Evolutionary conservation across 2,888 invertebrate species (phyloP).

Genomic region (Dendrolimus pini): DNA sequence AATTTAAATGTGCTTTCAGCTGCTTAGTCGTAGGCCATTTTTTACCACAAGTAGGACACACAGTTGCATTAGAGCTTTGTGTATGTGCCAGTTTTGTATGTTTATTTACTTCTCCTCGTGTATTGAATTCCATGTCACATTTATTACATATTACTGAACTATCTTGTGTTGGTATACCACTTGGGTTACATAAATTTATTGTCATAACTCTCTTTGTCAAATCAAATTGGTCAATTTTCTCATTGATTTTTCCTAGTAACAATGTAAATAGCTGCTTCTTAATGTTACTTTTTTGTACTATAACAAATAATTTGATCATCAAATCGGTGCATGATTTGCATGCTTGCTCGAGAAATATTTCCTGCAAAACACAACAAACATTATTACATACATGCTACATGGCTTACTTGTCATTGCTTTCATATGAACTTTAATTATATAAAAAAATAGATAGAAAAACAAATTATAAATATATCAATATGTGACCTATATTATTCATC

Average conservation of each 20-base stretch:
- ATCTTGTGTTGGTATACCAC: slow-evolving; percentile 10
- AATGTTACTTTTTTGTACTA: slow-evolving; percentile 22
- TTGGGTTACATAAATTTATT: slow-evolving; percentile 8
- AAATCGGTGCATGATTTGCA: slow-evolving; percentile 32
- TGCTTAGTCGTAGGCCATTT: slow-evolving; percentile 18
- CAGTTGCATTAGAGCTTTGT: slow-evolving; percentile 15
- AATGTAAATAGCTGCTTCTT: slow-evolving; percentile 15
- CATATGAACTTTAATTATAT: no score
- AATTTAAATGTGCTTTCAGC: slow-evolving; percentile 27
- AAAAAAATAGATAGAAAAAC: no score
- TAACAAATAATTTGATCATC: slow-evolving; percentile 29
- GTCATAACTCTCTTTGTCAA: slow-evolving; percentile 10
- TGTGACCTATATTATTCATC: no score
- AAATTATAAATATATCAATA: no score
- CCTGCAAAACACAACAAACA: slow-evolving; percentile 25
- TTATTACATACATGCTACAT: no score
- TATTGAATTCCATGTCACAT: not conserved
- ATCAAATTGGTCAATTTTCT: slow-evolving; percentile 9
- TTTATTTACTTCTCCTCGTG: slow-evolving; percentile 6
- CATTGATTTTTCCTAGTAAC: slow-evolving; percentile 18
- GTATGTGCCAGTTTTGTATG: slow-evolving; percentile 9
- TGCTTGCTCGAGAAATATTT: slow-evolving; percentile 25
- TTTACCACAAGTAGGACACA: slow-evolving; percentile 36
- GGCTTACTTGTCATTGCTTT: no score
- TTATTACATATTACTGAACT: slow-evolving; percentile 7